Evolutionary conservation across 2,888 invertebrate genomes (phyloP).

Genomic region (Hypolimnas misippus): DNA sequence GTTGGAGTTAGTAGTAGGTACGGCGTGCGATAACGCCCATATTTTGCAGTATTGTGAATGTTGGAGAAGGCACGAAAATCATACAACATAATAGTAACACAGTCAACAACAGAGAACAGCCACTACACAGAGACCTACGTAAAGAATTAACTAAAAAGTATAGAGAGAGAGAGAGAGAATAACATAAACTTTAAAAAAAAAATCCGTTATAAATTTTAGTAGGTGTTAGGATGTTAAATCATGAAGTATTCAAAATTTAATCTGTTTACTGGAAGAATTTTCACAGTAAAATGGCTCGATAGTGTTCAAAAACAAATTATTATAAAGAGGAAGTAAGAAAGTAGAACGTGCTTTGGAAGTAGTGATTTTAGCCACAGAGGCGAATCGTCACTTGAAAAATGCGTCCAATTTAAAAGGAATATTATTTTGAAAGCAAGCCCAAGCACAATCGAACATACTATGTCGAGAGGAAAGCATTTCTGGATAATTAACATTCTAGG

Average conservation of each 20-base stretch:
- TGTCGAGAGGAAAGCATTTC: conserved; percentile 68
- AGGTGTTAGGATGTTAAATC: conserved; percentile 54
- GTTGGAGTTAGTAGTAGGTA: conserved; percentile 81
- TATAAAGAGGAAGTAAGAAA: conserved; percentile 59
- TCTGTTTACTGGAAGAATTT: conserved; percentile 14
- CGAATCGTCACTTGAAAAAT: conserved; percentile 53
- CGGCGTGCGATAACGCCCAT: conserved; percentile 78
- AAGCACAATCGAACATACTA: conserved; percentile 75
- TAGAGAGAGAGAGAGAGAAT: conserved; percentile 51
- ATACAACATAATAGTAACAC: conserved; percentile 82
- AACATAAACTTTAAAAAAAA: conserved; percentile 42
- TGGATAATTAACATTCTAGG: conserved; percentile 67
- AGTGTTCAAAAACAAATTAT: conserved; percentile 58
- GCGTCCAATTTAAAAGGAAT: conserved; percentile 63
- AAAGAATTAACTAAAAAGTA: conserved; percentile 74
- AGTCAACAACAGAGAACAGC: conserved; percentile 84
- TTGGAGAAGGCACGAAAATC: conserved; percentile 82
- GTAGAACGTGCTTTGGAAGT: conserved; percentile 68
- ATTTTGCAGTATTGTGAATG: conserved; percentile 82
- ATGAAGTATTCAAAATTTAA: conserved; percentile 39
- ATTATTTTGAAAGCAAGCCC: conserved; percentile 78
- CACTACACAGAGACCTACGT: conserved; percentile 82
- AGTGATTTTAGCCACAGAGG: conserved; percentile 59
- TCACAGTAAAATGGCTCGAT: conserved; percentile 29
- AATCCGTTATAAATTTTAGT: conserved; percentile 56